phyloP scores from a whole-genome alignment of 2,888 invertebrate species.

The Apeira syringaria region DNA sequence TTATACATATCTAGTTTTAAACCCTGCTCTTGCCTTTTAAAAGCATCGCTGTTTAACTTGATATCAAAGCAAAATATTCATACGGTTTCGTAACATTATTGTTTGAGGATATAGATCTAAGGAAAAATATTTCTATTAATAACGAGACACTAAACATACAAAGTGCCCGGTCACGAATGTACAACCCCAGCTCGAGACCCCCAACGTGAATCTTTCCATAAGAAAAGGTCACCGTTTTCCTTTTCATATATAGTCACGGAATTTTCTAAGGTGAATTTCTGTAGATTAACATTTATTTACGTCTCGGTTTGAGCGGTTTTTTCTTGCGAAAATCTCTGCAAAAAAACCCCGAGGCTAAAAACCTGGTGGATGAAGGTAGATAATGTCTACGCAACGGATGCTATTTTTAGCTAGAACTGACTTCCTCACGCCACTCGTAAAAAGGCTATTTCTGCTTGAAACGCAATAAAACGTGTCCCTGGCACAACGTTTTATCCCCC shows the following conservation, averaged over 20 bases:
- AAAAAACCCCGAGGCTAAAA: constrained; percentile 16
- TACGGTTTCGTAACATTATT: background rate
- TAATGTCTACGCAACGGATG: constrained; percentile 29
- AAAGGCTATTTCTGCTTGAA: constrained; percentile 52
- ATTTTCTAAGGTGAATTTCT: constrained; percentile 19
- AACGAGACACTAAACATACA: no score
- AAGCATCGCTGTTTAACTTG: background rate
- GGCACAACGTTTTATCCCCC: constrained; percentile 45
- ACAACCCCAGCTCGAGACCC: constrained; percentile 16
- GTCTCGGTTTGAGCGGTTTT: no score
- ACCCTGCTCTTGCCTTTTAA: background rate
- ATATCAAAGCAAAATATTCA: constrained; percentile 3
- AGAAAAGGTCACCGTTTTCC: constrained; percentile 18
- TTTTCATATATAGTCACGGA: constrained; percentile 25
- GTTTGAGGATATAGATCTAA: background rate
- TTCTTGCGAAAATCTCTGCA: no score
- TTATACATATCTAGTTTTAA: background rate
- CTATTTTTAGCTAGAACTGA: constrained; percentile 42
- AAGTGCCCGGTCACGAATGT: constrained; percentile 15
- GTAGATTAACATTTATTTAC: constrained; percentile 26
- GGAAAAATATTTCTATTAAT: constrained; percentile 18
- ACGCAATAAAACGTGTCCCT: constrained; percentile 54
- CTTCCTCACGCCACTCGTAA: constrained; percentile 50
- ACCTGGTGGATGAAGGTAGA: constrained; percentile 17
- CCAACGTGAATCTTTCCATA: constrained; percentile 16